Evolutionary conservation across 2,888 invertebrate genomes (phyloP).

Genomic region (Julus scanicus): DNA sequence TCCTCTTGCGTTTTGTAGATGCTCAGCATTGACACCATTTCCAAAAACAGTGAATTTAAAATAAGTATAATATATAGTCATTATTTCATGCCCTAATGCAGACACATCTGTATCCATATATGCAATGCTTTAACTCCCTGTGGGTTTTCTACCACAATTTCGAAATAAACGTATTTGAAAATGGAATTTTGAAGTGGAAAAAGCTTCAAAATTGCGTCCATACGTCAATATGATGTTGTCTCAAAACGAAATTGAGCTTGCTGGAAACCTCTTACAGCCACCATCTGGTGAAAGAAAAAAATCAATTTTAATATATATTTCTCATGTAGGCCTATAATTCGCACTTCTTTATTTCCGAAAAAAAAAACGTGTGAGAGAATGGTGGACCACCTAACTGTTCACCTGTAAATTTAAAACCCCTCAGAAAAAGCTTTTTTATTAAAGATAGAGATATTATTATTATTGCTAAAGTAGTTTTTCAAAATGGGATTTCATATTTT

Average conservation of each 20-base stretch:
- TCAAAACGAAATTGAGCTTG: constrained; percentile 13
- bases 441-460: not conserved
- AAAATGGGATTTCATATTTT: too few relatives aligned
- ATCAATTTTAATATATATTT: constrained; percentile 29
- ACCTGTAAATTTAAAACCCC: constrained; percentile 11
- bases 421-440: not conserved
- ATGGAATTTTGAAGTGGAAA: constrained; percentile 30
- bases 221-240: constrained; percentile 27
- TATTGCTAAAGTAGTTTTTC: too few relatives aligned
- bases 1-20: too few relatives aligned
- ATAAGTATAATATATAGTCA: not conserved
- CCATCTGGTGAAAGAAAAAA: constrained; percentile 1
- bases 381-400: not conserved
- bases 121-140: constrained; percentile 1
- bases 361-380: not conserved
- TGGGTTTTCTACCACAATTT: not conserved
- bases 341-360: not conserved
- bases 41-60: not conserved
- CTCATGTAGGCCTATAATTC: not conserved
- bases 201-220: constrained; percentile 14
- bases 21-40: too few relatives aligned
- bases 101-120: not conserved
- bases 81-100: not conserved
- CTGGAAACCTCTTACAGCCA: not conserved
- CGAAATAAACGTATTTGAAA: not conserved